These are phyloP conservation scores for Pseudois nayaur DNA, from an alignment of 2,113 vertebrate genomes.

Conservation along the genomic window DNA sequence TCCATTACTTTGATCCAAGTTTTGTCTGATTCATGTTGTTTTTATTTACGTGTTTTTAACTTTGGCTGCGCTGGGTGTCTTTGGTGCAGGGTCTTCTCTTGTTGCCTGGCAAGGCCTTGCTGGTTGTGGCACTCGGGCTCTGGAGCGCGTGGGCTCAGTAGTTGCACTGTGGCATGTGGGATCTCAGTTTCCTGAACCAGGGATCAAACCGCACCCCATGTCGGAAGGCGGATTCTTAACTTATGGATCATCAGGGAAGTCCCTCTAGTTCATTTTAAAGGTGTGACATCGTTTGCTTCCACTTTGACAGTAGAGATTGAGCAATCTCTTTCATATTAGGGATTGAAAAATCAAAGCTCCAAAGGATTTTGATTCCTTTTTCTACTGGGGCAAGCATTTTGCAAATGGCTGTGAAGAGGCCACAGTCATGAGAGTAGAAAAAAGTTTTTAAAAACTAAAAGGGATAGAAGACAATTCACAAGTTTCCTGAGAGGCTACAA, in stretches of 20 bases:
- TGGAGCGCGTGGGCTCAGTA: accelerated
- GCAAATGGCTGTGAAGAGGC: neutral
- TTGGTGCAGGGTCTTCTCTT: neutral
- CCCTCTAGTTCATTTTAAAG: neutral
- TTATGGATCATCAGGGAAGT: neutral
- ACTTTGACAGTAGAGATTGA: neutral
- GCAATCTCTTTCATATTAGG: neutral
- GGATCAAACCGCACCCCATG: neutral
- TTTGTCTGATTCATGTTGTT: neutral
- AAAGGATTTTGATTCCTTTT: neutral
- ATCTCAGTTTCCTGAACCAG: neutral
- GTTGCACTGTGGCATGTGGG: neutral
- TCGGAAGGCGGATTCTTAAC: neutral
- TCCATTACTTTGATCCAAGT: neutral
- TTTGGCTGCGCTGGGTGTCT: neutral
- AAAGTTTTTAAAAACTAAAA: neutral
- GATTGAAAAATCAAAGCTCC: neutral
- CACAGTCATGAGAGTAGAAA: neutral
- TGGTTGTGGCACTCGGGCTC: neutral
- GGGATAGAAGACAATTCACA: neutral
- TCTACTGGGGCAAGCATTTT: neutral
- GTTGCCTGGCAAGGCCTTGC: neutral
- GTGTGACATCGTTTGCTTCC: neutral
- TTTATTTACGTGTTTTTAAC: neutral
- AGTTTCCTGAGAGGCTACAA: neutral